These are phyloP conservation scores for Aselliscus stoliczkanus DNA, from an alignment of 2,797 vertebrate species.

Conservation along the genomic window DNA sequence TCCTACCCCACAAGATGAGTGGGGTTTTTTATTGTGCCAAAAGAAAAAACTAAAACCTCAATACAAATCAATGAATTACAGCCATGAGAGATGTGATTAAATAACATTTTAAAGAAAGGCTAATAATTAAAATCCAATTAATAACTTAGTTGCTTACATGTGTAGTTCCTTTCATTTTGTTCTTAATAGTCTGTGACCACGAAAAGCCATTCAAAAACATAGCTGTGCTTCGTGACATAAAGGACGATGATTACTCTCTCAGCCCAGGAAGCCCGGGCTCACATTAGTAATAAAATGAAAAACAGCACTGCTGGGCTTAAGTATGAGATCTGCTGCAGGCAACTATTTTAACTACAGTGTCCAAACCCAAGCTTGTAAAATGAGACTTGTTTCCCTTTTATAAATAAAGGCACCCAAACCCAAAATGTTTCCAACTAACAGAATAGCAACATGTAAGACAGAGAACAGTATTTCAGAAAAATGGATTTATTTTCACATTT, in stretches of 20 bases:
- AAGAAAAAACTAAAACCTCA: neutral
- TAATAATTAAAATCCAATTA: neutral
- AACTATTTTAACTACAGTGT: neutral
- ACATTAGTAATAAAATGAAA: neutral
- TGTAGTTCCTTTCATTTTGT: neutral
- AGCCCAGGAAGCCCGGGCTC: neutral
- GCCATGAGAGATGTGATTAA: neutral
- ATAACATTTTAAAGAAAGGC: neutral
- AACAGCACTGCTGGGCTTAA: neutral
- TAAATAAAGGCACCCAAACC: neutral
- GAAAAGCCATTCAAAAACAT: neutral
- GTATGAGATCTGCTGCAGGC: fast-evolving
- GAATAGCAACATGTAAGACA: neutral
- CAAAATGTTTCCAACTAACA: neutral
- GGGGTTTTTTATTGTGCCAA: neutral
- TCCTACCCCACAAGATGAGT: too few species aligned
- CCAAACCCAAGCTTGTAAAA: neutral
- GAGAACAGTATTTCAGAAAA: neutral
- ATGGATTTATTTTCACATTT: neutral
- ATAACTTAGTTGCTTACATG: neutral
- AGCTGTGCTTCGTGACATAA: neutral
- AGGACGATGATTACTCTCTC: too few species aligned
- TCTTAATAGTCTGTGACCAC: neutral
- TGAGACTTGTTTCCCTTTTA: neutral
- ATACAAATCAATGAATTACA: neutral